Evolutionary conservation across 2,113 vertebrate species (phyloP), one percentile per base, ranked within the genome.

Genomic region (Collichthys lucidus): DNA sequence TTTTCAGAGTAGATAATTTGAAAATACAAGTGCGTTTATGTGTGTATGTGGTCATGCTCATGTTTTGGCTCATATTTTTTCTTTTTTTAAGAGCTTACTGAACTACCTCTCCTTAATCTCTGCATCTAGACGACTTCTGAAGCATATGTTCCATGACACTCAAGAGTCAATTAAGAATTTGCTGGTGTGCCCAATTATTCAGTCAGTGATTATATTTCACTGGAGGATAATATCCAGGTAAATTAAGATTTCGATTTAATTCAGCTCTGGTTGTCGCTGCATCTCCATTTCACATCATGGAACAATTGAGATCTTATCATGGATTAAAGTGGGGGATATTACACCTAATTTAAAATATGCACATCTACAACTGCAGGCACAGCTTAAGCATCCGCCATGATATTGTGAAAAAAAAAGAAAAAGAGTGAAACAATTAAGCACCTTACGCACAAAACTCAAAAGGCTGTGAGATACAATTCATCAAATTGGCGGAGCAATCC

Each of bases 161-260:
- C 90, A 90, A 86, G 85, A 90, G 89, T 84, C 85, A 91, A 92
- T 92, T 90, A 92, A 75, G 74, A 91, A 85, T 88, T 74, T 88
- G 86, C 91, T 86, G 70, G 80, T 86, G 79, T 82, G 80, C 88
- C 91, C 79, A 87, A 89, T 91, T 92, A 86, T 87, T 89, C 86
- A 87, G 80, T 84, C 81, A 89, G 90, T 93, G 89, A 91, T 93
- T 93, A 89, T 91, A 90, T 93, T 94, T 91, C 82, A 85, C 83
- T 84, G 80, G 80, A 90, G 86, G 87, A 93, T 93, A 92, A 92
- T 91, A 93, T 93, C 90, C 91, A 92, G 90, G 91, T 94, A 91
- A 93, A 93, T 92, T 92, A 93, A 94, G 88, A 93, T 94, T 93
- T 91, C 82, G 50, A 92, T 94, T 93, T 93, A 92, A 95, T 94